These are phyloP conservation scores for Austrofundulus limnaeus DNA, from an alignment of 2,113 vertebrate genomes.

Conservation along the genomic window DNA sequence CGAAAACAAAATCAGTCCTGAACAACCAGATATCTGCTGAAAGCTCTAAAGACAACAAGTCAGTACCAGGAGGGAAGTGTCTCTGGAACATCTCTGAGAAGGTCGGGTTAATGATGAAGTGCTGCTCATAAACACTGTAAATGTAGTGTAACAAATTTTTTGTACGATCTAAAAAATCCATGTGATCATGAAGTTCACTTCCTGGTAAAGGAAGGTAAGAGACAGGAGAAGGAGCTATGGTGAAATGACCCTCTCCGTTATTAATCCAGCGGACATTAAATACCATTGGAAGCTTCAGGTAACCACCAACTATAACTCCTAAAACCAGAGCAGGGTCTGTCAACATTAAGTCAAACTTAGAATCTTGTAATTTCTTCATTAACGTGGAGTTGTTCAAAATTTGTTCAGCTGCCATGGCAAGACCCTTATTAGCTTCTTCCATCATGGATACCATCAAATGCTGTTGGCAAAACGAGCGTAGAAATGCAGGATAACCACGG, in stretches of 20 bases:
- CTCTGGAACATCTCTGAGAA: constrained; percentile 65
- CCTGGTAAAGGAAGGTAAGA: constrained; percentile 74
- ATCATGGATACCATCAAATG: neutral
- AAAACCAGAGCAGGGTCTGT: constrained; percentile 71
- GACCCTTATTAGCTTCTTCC: neutral
- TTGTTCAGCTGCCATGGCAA: constrained; percentile 29
- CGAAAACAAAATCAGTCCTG: constrained; percentile 74
- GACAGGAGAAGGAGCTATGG: constrained; percentile 68
- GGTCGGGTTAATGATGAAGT: constrained; percentile 52
- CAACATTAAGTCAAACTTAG: constrained; percentile 75
- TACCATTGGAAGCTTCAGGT: constrained; percentile 76
- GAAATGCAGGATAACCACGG: constrained; percentile 22
- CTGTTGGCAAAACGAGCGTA: constrained; percentile 54
- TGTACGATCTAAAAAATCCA: constrained; percentile 71
- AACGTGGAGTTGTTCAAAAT: constrained; percentile 68
- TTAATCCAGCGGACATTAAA: constrained; percentile 79
- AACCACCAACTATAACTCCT: constrained; percentile 72
- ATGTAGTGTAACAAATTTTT: constrained; percentile 71
- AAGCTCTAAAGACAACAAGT: constrained; percentile 64
- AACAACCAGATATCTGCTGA: constrained; percentile 77
- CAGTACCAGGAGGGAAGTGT: constrained; percentile 72
- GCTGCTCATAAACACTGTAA: constrained; percentile 32
- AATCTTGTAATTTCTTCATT: constrained; percentile 50
- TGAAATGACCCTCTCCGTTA: constrained; percentile 69
- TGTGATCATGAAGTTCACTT: constrained; percentile 68